Base-by-base conservation (phyloP, 2,113 vertebrate genomes). In the Myrmecobius fasciatus region DNA sequence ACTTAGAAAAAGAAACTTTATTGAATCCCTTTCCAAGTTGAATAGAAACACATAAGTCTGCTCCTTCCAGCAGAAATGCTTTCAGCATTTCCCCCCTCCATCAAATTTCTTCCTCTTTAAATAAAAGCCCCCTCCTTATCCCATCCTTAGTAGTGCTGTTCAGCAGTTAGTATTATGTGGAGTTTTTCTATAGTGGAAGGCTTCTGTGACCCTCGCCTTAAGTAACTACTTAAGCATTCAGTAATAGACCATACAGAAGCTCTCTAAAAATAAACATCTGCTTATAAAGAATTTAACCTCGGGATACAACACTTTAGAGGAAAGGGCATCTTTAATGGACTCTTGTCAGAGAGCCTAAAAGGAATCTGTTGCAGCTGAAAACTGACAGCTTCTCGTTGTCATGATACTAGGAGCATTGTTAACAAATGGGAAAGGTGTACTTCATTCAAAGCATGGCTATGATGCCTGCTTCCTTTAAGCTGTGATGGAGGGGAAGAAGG, bases 251-350 rank as follows among this genome's bases (percentile, higher is more conserved):
- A 54, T 90, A 49, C 89, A 95, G 93, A 52, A 0, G 94, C 94
- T 96, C 93, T 88, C 95, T 98, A 97, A 98, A 96, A 98, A 98
- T 97, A 98, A 97, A 98, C 89, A 98, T 91, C 94, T 98, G 60
- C 93, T 94, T 97, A 91, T 3, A 93, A 96, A 97, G 97, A 97
- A 91, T 97, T 98, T 98, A 96, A 98, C 94, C 96, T 91, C 47
- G 89, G 31, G 94, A 95, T 0, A 54, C 28, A 67, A 52, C 51
- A 92, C 43, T 53, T n/a, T n/a, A 75, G 96, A 94, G 88, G 95
- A 97, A 93, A 93, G 94, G 91, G 53, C 91, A 48, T 92, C 95
- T 96, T 98, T 94, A 96, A 97, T 92, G n/a, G 28, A 97, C 56
- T n/a, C 56, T 89, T 91, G 49, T 91, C 49, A 52, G 83, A 28